Evolutionary conservation across 2,888 invertebrate genomes (phyloP), one percentile per base, ranked within the genome.

Genomic region (Agriotes lineatus): DNA sequence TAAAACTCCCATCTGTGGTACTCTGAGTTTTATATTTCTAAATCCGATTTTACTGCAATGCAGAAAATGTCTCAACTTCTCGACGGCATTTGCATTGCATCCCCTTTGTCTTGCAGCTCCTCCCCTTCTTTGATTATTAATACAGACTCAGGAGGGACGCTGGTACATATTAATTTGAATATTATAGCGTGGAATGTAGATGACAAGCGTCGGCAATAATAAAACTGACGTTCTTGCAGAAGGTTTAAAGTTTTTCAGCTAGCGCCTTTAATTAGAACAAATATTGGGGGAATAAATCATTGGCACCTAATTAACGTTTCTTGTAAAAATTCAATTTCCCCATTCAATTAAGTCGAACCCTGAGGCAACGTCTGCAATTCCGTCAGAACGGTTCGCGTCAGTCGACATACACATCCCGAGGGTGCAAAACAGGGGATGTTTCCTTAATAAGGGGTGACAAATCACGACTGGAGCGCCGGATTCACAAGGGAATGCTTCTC

Each of bases 401-500:
- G 67, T 70, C 70, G 74, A 74, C 74, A 73, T 73, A 72, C 71
- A 74, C 69, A 67, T 72, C 72, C 72, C 72, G 67, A 70, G 75
- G 74, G 74, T 71, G 60, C 65, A 72, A 75, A 72, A 65, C 68
- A 69, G 76, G 76, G 76, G 72, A 71, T 74, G 72, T 74, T 78
- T 69, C 69, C 69, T 73, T 77, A 78, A 78, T 78, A 78, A 76
- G 76, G 79, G 77, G 74, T 78, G 78, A 79, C 78, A 80, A 79
- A 80, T 79, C 79, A 76, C 77, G 76, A 76, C 74, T 74, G 67
- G 54, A 67, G 64, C 69, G 48, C 45, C 57, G 72, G 72, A 75
- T 74, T 78, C 77, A 75, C 76, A 72, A 71, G 72, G 76, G 76
- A 77, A 72, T 74, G 76, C 76, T 76, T 75, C 75, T 75, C 77